phyloP scores from a whole-genome alignment of 2,888 invertebrate genomes.

The Halocaridina rubra region DNA sequence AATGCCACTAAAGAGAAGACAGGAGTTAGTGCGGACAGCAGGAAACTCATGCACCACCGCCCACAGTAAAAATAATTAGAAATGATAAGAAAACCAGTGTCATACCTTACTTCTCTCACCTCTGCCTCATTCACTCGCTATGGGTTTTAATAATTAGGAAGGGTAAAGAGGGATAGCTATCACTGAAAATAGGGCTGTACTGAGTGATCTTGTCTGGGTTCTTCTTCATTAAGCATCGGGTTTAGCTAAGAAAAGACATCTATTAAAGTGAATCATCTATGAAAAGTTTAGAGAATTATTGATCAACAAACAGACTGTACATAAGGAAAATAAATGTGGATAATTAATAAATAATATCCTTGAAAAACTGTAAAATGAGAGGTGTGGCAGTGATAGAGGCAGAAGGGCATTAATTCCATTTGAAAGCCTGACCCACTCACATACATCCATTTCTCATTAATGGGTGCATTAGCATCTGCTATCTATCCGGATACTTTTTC shows the following conservation, averaged over 20 bases:
- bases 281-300: too few species aligned
- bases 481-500: not conserved
- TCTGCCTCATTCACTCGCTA: slow-evolving; percentile 40
- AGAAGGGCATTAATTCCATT: slow-evolving; percentile 30
- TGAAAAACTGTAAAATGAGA: slow-evolving; percentile 8
- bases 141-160: not conserved
- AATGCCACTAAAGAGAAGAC: slow-evolving; percentile 85
- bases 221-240: slow-evolving; percentile 14
- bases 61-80: slow-evolving; percentile 38
- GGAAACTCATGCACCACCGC: slow-evolving; percentile 46
- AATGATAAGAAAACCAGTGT: slow-evolving; percentile 38
- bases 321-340: too few species aligned
- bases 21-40: slow-evolving; percentile 61
- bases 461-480: not conserved
- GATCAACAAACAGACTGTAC: too few species aligned
- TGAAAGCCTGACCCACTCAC: slow-evolving; percentile 42
- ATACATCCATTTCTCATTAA: slow-evolving; percentile 3
- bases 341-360: slow-evolving; percentile 2
- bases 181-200: slow-evolving; percentile 2
- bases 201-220: not conserved
- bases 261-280: too few species aligned
- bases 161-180: slow-evolving; percentile 16
- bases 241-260: not conserved
- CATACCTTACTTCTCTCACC: slow-evolving; percentile 45
- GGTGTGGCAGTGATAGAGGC: slow-evolving; percentile 31